A percentile compares a stretch with the other conserved stretches of the same genome.
phyloP scores from a whole-genome alignment of 2,797 vertebrate genomes.

The Macropus fuliginosus region DNA sequence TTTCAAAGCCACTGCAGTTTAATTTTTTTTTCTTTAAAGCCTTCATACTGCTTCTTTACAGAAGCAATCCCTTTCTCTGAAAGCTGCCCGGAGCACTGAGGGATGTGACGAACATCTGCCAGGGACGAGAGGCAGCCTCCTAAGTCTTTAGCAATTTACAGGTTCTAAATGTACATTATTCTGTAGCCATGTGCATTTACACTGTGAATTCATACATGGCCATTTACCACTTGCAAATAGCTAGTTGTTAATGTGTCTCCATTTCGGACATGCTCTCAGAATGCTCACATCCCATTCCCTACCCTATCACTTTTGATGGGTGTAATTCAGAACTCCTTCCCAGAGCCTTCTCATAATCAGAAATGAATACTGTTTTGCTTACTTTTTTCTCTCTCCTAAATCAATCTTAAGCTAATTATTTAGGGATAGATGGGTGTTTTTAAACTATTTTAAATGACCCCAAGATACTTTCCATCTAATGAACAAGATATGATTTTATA shows the following conservation, averaged over 20 bases:
- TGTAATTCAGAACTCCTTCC: constrained; percentile 40
- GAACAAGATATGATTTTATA: constrained; percentile 66
- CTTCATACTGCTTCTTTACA: constrained; percentile 54
- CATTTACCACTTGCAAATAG: constrained; percentile 57
- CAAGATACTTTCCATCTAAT: constrained; percentile 72
- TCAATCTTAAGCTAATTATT: constrained; percentile 63
- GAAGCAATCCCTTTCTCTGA: constrained; percentile 63
- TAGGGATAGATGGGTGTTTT: constrained; percentile 63
- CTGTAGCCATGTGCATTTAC: constrained; percentile 21
- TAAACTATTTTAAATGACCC: constrained; percentile 67
- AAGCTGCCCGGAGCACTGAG: constrained; percentile 34
- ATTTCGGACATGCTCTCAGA: constrained; percentile 40
- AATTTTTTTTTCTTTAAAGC: constrained; percentile 51
- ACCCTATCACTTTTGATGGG: constrained; percentile 41
- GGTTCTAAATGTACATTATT: constrained; percentile 61
- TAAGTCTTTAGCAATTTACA: constrained; percentile 69
- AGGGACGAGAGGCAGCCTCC: constrained; percentile 56
- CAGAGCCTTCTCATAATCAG: constrained; percentile 16
- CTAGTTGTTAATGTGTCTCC: constrained; percentile 37
- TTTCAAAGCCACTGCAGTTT: constrained; percentile 64
- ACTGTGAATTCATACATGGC: constrained; percentile 55
- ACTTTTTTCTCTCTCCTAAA: constrained; percentile 54
- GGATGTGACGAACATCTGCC: constrained; percentile 64
- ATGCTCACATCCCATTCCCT: constrained; percentile 42
- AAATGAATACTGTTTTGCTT: constrained; percentile 47